Percentiles rank a stretch among this genome's conserved stretches.
These are phyloP conservation scores for Oegoconia quadripuncta DNA, from an alignment of 2,888 invertebrate genomes.

Conservation along the genomic window DNA sequence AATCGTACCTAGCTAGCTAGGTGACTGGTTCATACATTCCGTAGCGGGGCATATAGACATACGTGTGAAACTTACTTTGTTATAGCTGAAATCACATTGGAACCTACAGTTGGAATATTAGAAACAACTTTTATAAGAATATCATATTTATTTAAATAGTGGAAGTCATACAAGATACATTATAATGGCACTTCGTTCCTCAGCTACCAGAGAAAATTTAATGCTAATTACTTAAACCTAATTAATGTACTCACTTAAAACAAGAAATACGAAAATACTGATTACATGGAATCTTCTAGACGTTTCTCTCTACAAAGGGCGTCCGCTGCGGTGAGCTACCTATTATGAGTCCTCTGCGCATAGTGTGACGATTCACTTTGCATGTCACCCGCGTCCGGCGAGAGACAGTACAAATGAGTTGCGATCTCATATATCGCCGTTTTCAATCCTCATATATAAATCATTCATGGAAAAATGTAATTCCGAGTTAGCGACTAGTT, in stretches of 20 bases:
- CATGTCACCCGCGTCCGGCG: background rate
- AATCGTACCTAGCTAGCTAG: background rate
- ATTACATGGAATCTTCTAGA: constrained; percentile 37
- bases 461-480: too few relatives aligned
- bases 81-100: too few relatives aligned
- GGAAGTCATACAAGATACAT: constrained; percentile 51
- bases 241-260: constrained; percentile 25
- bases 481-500: too few relatives aligned
- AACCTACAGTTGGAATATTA: constrained; percentile 9
- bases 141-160: constrained; percentile 39
- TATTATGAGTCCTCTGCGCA: background rate
- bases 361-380: background rate
- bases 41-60: background rate
- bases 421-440: too few relatives aligned
- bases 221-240: constrained; percentile 33
- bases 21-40: background rate
- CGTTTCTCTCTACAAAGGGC: background rate
- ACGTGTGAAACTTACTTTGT: too few relatives aligned
- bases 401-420: too few relatives aligned
- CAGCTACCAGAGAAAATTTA: constrained; percentile 19
- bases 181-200: constrained; percentile 71
- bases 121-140: constrained; percentile 25
- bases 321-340: background rate
- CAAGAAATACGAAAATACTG: constrained; percentile 53
- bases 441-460: too few relatives aligned